Evolutionary conservation across 2,888 invertebrate genomes (phyloP).

Genomic region (Luffia ferchaultella): DNA sequence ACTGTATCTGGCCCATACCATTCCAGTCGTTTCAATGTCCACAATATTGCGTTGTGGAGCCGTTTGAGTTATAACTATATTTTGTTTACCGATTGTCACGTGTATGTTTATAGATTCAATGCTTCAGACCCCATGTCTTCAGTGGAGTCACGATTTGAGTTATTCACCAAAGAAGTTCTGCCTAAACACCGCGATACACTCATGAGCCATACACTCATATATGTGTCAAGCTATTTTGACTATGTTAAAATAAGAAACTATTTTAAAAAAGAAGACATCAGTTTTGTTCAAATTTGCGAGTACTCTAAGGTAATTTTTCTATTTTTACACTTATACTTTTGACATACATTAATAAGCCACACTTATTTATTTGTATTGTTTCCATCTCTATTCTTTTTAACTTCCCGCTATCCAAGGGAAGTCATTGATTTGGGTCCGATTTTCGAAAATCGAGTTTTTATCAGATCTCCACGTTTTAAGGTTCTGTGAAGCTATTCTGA

Average conservation of each 20-base stretch:
- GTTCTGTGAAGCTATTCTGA: too few species aligned
- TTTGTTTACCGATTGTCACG: too few species aligned
- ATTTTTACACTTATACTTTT: constrained; percentile 4
- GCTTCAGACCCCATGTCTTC: constrained; percentile 68
- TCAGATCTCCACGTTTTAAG: too few species aligned
- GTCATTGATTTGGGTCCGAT: not conserved
- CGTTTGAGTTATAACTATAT: too few species aligned
- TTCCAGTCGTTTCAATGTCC: too few species aligned
- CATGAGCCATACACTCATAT: constrained; percentile 89
- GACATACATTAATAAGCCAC: not conserved
- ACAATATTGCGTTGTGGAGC: too few species aligned
- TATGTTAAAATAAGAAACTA: constrained; percentile 92
- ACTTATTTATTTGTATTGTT: not conserved
- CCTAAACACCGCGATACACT: constrained; percentile 80
- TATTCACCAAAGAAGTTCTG: constrained; percentile 81
- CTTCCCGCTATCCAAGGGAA: too few species aligned
- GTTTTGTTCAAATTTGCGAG: constrained; percentile 93
- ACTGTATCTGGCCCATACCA: too few species aligned
- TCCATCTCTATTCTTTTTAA: too few species aligned
- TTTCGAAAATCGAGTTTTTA: not conserved
- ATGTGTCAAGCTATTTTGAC: constrained; percentile 95
- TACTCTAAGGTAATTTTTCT: constrained; percentile 74
- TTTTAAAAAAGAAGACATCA: constrained; percentile 87
- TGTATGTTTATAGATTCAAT: constrained; percentile 70
- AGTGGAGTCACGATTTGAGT: constrained; percentile 83